These are phyloP conservation scores for Pollenia griseotomentosa DNA, from an alignment of 2,888 invertebrate genomes.

Conservation along the genomic window DNA sequence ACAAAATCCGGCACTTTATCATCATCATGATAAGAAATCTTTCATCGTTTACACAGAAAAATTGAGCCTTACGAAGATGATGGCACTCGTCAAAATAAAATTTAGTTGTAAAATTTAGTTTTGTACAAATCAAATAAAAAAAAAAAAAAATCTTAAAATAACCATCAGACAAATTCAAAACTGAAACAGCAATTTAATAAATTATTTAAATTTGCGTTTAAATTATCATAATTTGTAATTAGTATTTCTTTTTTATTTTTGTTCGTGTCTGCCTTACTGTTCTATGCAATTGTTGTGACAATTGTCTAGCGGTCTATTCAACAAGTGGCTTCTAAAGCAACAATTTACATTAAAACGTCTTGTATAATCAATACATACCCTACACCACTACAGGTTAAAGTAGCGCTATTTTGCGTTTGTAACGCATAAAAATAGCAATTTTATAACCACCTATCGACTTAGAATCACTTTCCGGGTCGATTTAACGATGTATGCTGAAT, in stretches of 20 bases:
- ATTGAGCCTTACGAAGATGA: neutral
- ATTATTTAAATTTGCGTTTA: conserved; percentile 71
- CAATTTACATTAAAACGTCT: conserved; percentile 34
- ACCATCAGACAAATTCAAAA: conserved; percentile 19
- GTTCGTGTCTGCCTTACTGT: neutral
- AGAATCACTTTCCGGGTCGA: no score
- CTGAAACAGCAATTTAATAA: conserved; percentile 62
- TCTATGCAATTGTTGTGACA: conserved; percentile 68
- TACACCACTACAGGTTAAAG: no score
- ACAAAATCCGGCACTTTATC: conserved; percentile 38
- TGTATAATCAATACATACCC: neutral
- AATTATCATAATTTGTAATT: conserved; percentile 70
- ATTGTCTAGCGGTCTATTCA: conserved; percentile 45
- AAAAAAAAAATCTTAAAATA: conserved; percentile 15
- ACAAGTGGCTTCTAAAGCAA: conserved; percentile 1
- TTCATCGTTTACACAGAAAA: conserved; percentile 41
- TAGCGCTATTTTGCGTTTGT: no score
- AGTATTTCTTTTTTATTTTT: conserved; percentile 53
- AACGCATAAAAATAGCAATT: no score
- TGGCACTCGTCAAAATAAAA: conserved; percentile 49
- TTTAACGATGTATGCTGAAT: no score
- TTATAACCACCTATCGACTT: no score
- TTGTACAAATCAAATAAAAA: conserved; percentile 15
- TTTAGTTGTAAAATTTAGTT: conserved; percentile 39
- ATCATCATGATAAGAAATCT: conserved; percentile 1